These are phyloP conservation scores for Berghia stephanieae DNA, from an alignment of 1,140 invertebrate genomes.

Conservation along the genomic window DNA sequence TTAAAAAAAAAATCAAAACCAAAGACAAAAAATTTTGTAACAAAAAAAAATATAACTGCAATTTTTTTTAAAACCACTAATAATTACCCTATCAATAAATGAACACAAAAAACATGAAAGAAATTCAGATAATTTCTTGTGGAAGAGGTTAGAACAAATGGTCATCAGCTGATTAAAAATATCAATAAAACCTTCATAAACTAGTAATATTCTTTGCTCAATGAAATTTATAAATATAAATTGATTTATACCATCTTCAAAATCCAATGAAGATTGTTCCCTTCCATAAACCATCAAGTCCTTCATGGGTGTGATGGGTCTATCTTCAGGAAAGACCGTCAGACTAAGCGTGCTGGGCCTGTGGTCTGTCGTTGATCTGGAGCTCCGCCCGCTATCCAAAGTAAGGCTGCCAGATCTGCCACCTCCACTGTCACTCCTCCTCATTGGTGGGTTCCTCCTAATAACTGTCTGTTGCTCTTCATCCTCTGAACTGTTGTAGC, in stretches of 20 bases:
- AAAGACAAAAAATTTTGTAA: background rate
- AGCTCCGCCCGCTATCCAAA: background rate
- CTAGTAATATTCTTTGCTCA: too few relatives aligned
- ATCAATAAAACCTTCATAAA: too few relatives aligned
- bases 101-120: too few relatives aligned
- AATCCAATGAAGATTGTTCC: conserved; percentile 60
- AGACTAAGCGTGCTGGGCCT: background rate
- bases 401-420: background rate
- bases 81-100: too few relatives aligned
- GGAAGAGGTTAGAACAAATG: too few relatives aligned
- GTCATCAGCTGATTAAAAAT: too few relatives aligned
- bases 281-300: conserved; percentile 63
- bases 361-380: background rate
- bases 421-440: background rate
- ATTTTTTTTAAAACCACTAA: background rate
- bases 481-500: background rate
- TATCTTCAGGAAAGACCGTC: conserved; percentile 48
- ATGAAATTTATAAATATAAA: too few relatives aligned
- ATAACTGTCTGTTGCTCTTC: conserved; percentile 1
- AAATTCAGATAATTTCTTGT: too few relatives aligned
- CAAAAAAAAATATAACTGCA: background rate
- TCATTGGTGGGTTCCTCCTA: too few relatives aligned
- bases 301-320: conserved; percentile 65
- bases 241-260: conserved; percentile 65
- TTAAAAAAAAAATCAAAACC: background rate